Evolutionary conservation across 2,888 invertebrate species (phyloP), one percentile per base, ranked within the genome.

Genomic region (Acholoe squamosa): DNA sequence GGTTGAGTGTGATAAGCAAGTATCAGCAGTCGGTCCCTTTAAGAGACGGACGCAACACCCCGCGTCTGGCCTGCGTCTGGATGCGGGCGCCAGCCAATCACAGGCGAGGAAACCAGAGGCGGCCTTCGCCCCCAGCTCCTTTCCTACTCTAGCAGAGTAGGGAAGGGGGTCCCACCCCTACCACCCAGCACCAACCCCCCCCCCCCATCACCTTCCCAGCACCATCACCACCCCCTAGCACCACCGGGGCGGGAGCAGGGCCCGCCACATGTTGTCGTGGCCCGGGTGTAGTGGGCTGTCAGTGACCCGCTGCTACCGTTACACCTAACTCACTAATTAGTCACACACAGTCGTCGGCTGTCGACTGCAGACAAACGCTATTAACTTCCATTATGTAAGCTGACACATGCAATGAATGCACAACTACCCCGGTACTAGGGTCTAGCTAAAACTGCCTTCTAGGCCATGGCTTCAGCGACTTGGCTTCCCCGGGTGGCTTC

Each of bases 321-420:
- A 84, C 90, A 84, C 76, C 80, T 56, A 51, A 76, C 71, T 28
- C 77, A 77, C 80, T 76, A 90, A 90, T 90, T 90, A 90, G 90
- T 52, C 71, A 76, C 76, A 77, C 80, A 51, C 76, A 54, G 52
- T 80, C 71, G 84, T 7, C 56, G 33, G 43, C 52, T 80, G 90
- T 80, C 90, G 43, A 54, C 71, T 56, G 52, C 77, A 80, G 90
- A 90, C 76, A 90, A 90, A 90, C 84, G 90, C 90, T 90, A 90
- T 90, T 90, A 77, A 90, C 33, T 90, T 90, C 77, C 84, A 90
- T 90, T 90, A 90, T 84, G 90, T 54, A 90, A 90, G 71, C 28
- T 84, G 90, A 90, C 90, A 90, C 90, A 56, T 33, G 54, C 54
- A n/a, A 52, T 86, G 54, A 86, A 7, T 54, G 54, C 25, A 54